Conservation (phyloP, 2,888 invertebrate species). For the Meiosimyza decipiens region DNA sequence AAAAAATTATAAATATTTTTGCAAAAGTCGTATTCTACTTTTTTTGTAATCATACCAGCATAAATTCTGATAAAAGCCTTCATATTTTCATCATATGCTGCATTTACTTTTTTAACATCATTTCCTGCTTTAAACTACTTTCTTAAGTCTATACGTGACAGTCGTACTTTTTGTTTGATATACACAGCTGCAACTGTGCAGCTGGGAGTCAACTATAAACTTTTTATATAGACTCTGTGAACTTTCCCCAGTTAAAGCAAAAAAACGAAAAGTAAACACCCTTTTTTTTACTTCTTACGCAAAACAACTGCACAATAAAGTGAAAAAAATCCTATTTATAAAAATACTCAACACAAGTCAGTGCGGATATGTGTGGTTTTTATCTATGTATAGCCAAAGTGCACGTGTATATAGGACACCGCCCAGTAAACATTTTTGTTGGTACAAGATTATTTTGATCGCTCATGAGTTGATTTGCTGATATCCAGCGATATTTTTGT, state of each 20-base stretch:
- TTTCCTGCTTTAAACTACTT: constrained; percentile 9
- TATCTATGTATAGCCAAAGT: neutral
- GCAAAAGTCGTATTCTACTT: too few relatives aligned
- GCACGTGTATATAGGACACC: constrained; percentile 12
- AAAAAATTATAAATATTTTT: neutral
- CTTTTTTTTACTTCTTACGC: neutral
- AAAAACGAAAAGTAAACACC: neutral
- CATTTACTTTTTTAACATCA: neutral
- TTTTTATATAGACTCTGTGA: constrained; percentile 7
- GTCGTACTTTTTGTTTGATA: neutral
- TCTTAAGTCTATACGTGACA: constrained; percentile 8
- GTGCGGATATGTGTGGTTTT: neutral
- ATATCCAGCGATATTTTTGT: too few relatives aligned
- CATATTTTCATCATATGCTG: too few relatives aligned
- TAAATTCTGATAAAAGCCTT: too few relatives aligned
- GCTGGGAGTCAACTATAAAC: neutral
- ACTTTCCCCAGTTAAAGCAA: neutral
- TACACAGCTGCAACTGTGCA: neutral
- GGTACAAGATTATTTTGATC: too few relatives aligned
- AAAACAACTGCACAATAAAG: neutral
- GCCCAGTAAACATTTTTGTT: too few relatives aligned
- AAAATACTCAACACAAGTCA: neutral
- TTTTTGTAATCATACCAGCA: too few relatives aligned
- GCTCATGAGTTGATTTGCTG: too few relatives aligned
- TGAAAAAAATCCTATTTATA: neutral